Evolutionary conservation across 2,888 invertebrate species (phyloP), one percentile per base, ranked within the genome.

Genomic region (Anoncus sp.): DNA sequence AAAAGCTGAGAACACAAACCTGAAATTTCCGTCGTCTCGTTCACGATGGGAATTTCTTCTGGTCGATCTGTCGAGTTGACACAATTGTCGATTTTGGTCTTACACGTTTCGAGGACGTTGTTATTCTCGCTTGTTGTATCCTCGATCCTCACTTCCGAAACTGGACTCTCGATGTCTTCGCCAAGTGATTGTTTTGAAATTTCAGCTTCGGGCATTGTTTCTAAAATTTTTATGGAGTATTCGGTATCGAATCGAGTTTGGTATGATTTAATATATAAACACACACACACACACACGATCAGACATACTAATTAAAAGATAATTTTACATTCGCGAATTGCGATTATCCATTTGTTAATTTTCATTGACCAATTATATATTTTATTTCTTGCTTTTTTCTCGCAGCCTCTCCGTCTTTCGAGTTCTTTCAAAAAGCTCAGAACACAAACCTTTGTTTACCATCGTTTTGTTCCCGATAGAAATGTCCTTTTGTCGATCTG

Each of bases 371-470:
- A n/a, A n/a, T n/a, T n/a, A n/a, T n/a, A n/a, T n/a, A n/a, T n/a
- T n/a, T n/a, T n/a, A n/a, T n/a, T n/a, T n/a, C n/a, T n/a, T n/a
- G n/a, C n/a, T n/a, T n/a, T n/a, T n/a, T n/a, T n/a, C n/a, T n/a
- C n/a, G n/a, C n/a, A n/a, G n/a, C n/a, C n/a, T n/a, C n/a, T n/a
- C n/a, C n/a, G n/a, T n/a, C n/a, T 60, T 63, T 70, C 31, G 6
- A 45, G 12, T 65, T 66, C 18, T 14, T 65, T 45, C 67, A 59
- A 55, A 49, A 67, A 65, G 57, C 55, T 70, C 22, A 62, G 40
- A 53, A 65, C 73, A 73, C 73, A 73, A 77, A 73, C 71, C 80
- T 76, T 72, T 71, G 49, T 73, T 65, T 60, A 35, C 45, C 51
- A 47, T 40, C 27, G 43, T 57, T 69, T 72, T 65, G 22, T 73